Evolutionary conservation across 2,797 vertebrate species (phyloP), one percentile per base, ranked within the genome.

Genomic region (Pygocentrus nattereri): DNA sequence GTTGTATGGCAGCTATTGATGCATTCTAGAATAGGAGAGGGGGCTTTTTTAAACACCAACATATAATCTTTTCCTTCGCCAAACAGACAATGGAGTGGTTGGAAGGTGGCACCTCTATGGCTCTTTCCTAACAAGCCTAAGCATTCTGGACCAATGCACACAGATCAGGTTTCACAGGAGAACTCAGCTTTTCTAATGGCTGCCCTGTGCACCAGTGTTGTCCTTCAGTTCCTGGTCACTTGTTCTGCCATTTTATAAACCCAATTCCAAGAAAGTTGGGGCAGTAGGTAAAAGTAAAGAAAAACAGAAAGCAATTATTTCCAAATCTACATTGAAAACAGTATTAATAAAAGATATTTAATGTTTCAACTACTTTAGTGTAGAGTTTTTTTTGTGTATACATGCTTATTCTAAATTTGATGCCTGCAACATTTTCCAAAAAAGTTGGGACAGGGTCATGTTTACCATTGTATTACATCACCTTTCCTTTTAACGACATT

Each of bases 1-100:
- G 83, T 78, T 91, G 89, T 90, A 86, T 89, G 86, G 83, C 86
- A 79, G 78, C 81, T 85, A 89, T 92, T 92, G 90, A 91, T 88
- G 88, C 84, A 19, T 82, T 77, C 78, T 83, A 70, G 70, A 76
- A 80, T 76, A 84, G 31, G 27, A 27, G 15, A 31, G 77, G 52
- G 18, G 78, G 87, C 89, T 85, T 90, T 83, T 87, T 88, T 86
- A 87, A 92, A 91, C 89, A 90, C 69, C 38, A 91, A 89, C 92
- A 92, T 90, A 91, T 94, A 94, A 94, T 94, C 91, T 84, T 93
- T 87, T 85, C 89, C 88, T 89, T 91, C 54, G 59, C 82, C 88
- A 88, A 81, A 79, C 74, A 88, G 74, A 94, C 93, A 95, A 94
- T 88, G 80, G 80, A 84, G 87, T 49, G 87, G 90, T 87, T 78